Evolutionary conservation across 2,888 invertebrate species (phyloP), one percentile per base, ranked within the genome.

Genomic region (Drosophila putrida): DNA sequence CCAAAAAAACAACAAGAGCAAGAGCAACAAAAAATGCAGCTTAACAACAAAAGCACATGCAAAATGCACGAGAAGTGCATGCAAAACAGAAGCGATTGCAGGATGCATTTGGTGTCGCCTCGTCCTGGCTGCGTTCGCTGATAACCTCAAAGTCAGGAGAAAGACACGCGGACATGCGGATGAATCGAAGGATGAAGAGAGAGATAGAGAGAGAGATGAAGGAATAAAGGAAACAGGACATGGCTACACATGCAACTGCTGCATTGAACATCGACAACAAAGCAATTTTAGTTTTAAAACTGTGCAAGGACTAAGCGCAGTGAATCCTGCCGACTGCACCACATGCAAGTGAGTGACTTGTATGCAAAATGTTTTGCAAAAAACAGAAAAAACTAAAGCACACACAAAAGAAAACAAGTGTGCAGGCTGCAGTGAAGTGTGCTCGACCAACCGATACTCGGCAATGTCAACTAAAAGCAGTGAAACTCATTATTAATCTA

Each of bases 231-330:
- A 43, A 10, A 28, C 33, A 38, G 75, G 63, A 69, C 58, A 65
- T 71, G 59, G 75, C 71, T 62, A 62, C 65, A 78, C 70, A 79
- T 76, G 72, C 80, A 68, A 54, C 80, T 67, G 70, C 85, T 55
- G 83, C 89, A 88, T 88, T 87, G 89, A 88, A 87, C 87, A 88
- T 88, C 87, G 89, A 78, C 85, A 87, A 87, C 82, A 84, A 88
- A 84, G 89, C 83, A 84, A 84, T 84, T 83, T 88, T 75, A 81
- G 88, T 84, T 80, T 87, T 75, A 78, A 84, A 88, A 87, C 84
- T 78, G 78, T 67, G 69, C 78, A 47, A 74, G 81, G 67, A 74
- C 87, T 88, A 88, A 88, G 71, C 84, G 71, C 81, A 65, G 55
- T 51, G 63, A 75, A 62, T 72, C 64, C 86, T 61, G 70, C 64